Evolutionary conservation across 2,797 vertebrate genomes (phyloP), one percentile per base, ranked within the genome.

Genomic region (Denticeps clupeoides): DNA sequence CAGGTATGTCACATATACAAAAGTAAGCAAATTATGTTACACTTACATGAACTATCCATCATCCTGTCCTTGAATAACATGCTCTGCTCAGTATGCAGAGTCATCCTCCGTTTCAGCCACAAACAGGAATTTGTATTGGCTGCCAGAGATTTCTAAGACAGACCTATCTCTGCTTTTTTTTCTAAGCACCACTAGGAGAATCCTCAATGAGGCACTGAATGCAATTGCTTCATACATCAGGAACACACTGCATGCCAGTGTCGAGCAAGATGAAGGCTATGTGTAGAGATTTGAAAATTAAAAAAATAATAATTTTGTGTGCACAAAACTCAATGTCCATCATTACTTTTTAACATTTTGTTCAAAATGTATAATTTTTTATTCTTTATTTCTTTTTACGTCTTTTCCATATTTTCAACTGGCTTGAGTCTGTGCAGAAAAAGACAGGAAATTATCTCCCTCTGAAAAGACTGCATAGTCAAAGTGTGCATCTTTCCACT

Each of bases 41-140:
- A n/a, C n/a, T n/a, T n/a, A n/a, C n/a, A n/a, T 29, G 21, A 29
- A 15, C 26, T 25, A 41, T 27, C 10, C 13, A 13, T 45, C 23
- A 28, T 9, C 18, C 43, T 45, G 23, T 16, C 6, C 13, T 33
- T 23, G 7, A 19, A 10, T 25, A 18, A 16, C 26, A 33, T 28
- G 32, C 37, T 12, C 38, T 42, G 25, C 33, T 62, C 49, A 56
- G 46, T 47, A 58, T 47, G 50, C 55, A 47, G 47, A 40, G 52
- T 44, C 35, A 43, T 49, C 47, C 33, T 27, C 49, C 48, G 42
- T 49, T 49, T 56, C 59, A 58, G 19, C 47, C 47, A 44, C 38
- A 16, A 56, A 65, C 63, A 51, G 62, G 53, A 53, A 61, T 62
- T 65, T 62, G 50, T 52, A 62, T 56, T 59, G 56, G 49, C 53